A percentile compares a stretch with the other conserved stretches of the same genome.
Conservation (phyloP, 23 tunicate species). For the Trididemnum nubilum region DNA sequence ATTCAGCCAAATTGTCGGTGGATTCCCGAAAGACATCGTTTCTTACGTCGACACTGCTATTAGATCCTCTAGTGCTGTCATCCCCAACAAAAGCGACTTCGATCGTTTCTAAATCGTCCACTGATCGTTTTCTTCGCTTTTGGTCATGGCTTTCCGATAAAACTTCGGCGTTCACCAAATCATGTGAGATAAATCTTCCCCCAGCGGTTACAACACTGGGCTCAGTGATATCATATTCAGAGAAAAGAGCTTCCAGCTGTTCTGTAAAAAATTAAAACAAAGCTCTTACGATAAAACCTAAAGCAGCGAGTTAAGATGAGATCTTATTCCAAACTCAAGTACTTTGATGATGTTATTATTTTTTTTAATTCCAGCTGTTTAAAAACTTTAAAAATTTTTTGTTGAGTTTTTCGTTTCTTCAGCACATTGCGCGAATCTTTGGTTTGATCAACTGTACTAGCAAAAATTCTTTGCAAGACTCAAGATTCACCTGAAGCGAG, state of each 20-base stretch:
- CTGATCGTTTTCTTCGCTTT: slow-evolving; percentile 24
- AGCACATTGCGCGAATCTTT: no score
- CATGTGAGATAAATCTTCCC: slow-evolving; percentile 52
- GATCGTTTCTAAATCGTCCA: slow-evolving; percentile 31
- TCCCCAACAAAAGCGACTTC: not conserved
- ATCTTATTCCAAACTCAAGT: no score
- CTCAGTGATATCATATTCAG: slow-evolving; percentile 41
- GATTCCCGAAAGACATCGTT: slow-evolving; percentile 24
- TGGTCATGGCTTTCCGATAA: not conserved
- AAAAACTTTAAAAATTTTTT: no score
- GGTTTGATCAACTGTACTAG: no score
- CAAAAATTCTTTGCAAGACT: no score
- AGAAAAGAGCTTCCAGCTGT: slow-evolving; percentile 25
- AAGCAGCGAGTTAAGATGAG: no score
- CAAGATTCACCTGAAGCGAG: no score
- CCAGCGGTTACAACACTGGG: slow-evolving; percentile 46
- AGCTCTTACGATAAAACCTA: not conserved
- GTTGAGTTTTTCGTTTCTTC: no score
- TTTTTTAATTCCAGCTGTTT: no score
- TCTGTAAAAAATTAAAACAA: slow-evolving; percentile 32
- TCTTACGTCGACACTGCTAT: slow-evolving; percentile 26
- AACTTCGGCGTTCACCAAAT: slow-evolving; percentile 18
- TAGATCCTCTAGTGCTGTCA: not conserved
- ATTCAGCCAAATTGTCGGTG: not conserved
- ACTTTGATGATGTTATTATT: no score